These are phyloP conservation scores for Lasioglossum zephyrum DNA, from an alignment of 2,888 invertebrate genomes.

Conservation along the genomic window DNA sequence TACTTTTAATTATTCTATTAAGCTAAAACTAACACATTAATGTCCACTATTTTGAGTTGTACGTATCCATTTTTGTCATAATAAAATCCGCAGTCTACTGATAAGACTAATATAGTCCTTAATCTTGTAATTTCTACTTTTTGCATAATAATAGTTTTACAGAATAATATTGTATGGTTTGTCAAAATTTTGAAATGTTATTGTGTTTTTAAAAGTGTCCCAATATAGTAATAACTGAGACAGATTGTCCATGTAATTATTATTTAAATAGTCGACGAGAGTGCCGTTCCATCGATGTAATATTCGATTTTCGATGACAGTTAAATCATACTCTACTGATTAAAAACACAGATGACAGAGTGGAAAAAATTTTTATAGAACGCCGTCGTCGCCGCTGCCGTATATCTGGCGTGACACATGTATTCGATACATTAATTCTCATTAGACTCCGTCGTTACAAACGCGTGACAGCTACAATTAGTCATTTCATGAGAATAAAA, in stretches of 20 bases:
- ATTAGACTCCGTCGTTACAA: background rate
- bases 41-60: no score
- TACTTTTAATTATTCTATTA: no score
- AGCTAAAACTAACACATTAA: no score
- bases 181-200: no score
- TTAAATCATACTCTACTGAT: background rate
- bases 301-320: background rate
- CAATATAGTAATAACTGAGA: no score
- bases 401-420: background rate
- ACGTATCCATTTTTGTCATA: no score
- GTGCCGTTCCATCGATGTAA: background rate
- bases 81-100: no score
- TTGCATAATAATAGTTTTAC: no score
- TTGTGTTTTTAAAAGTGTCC: no score
- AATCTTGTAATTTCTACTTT: no score
- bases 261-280: background rate
- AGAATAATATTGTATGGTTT: no score
- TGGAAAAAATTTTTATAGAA: background rate
- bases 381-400: background rate
- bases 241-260: background rate
- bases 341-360: background rate
- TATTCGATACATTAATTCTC: conserved; percentile 8
- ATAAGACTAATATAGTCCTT: no score
- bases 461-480: background rate
- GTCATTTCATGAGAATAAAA: background rate